Evolutionary conservation across 2,888 invertebrate species (phyloP), one percentile per base, ranked within the genome.

Genomic region (Morpho deidamia): DNA sequence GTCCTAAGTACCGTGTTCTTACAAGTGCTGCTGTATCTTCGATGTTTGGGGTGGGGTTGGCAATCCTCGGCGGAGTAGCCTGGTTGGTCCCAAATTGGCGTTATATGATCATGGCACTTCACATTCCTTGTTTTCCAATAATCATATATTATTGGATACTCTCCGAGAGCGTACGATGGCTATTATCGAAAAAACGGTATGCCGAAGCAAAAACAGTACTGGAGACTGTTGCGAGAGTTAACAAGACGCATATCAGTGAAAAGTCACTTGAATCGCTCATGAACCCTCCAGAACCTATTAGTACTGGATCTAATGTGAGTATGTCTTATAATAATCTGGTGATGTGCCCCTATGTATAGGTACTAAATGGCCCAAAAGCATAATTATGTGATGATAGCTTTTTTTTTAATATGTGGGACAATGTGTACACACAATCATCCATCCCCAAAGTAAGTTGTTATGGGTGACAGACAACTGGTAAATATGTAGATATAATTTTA

Each of bases 101-200:
- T 58, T 80, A 89, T 60, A 80, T 94, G 61, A 90, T 94, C 48
- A 85, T 93, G 61, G 82, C 92, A 0, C 78, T 94, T 14, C 94
- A 95, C 68, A 84, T 91, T 0, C 96, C 95, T 0, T 92, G 93
- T 34, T 79, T 95, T 51, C 71, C 94, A 0, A 87, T 94, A 50
- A 69, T 95, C 43, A 69, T 86, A 5, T 94, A 94, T 71, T 92
- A 93, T 64, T 94, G 94, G 92, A 63, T 94, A 9, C 60, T 86
- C 8, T 66, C 76, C 0, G 95, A 95, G 79, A 95, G 94, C 39
- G 90, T 94, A 10, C 90, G 96, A 59, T 96, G 96, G 96, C 86
- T 95, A 12, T 76, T 95, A 8, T 92, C 93, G 1, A 93, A 94
- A 62, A 90, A 92, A 33, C 91, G 91, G 64, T 91, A 88, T 54